Percentiles rank a stretch among this genome's conserved stretches.
Evolutionary conservation across 2,113 vertebrate genomes (phyloP).

Genomic region (Cairina moschata): DNA sequence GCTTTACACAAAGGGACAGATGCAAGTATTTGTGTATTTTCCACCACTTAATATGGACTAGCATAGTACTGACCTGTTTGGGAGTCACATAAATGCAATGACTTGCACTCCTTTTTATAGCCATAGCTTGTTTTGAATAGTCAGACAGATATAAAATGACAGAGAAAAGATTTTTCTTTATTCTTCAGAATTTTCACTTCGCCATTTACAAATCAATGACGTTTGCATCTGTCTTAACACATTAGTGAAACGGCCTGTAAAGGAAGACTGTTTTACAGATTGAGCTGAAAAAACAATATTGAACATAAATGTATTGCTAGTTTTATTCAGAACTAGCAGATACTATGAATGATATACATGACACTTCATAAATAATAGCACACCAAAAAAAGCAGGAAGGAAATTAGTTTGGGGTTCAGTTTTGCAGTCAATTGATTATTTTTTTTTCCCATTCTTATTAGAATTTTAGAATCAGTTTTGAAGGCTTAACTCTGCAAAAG

Average conservation of each 20-base stretch:
- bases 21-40: not conserved
- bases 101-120: not conserved
- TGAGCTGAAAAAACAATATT: not conserved
- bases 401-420: slow-evolving; percentile 6
- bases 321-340: slow-evolving; percentile 22
- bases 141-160: not conserved
- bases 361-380: slow-evolving; percentile 10
- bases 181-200: slow-evolving; percentile 48
- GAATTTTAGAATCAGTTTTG: not conserved
- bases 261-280: not conserved
- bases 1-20: not conserved
- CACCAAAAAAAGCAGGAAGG: not conserved
- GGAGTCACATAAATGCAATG: not conserved
- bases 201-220: slow-evolving; percentile 34
- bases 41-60: not conserved
- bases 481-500: not conserved
- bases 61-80: not conserved
- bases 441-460: not conserved
- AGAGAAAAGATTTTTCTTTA: slow-evolving; percentile 29
- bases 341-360: not conserved
- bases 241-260: slow-evolving; percentile 21
- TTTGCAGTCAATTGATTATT: not conserved
- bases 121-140: slow-evolving; percentile 1
- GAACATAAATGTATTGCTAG: not conserved
- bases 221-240: slow-evolving; percentile 21